Base-by-base conservation (phyloP, 2,113 vertebrate species). In the Chamaetylas fuelleborni region DNA sequence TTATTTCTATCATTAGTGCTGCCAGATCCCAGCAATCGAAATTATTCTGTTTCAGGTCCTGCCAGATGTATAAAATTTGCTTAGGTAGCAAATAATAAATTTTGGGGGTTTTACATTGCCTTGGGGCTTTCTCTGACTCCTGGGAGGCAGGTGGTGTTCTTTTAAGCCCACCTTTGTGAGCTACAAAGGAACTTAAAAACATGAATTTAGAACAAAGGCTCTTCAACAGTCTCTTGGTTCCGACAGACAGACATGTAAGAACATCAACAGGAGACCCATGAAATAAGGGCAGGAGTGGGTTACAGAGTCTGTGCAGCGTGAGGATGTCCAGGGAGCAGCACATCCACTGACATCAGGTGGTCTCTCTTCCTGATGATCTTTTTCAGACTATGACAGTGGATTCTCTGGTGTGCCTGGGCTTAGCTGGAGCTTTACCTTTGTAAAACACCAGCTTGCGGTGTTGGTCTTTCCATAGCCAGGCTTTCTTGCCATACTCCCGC, bases 1-100 rank as follows among this genome's bases (percentile, higher is more conserved):
- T 69, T 80, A 11, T 87, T 94, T 90, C n/a, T 42, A 7, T 94
- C n/a, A 11, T 36, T 67, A 72, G n/a, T 50, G 38, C 43, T 88
- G 71, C 74, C 54, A 83, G 42, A 58, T 64, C 16, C 33, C 40
- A 86, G 24, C 29, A 83, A 40, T 69, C 31, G 86, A 40, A 93
- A 65, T 80, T 67, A 57, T 7, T 80, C 48, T 1, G 4, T 47
- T 80, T 84, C 56, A 51, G 77, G 42, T 78, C 34, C 33, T 93
- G 86, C 71, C 64, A 73, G 51, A 23, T 74, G 43, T 50, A 54
- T 50, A 34, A 76, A 76, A 48, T n/a, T 72, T 61, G 12, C 66
- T 79, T 76, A 65, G 34, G 20, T 70, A 86, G 29, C 42, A 91
- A 61, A 79, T 67, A 86, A 29, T 28, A 50, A 42, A 29, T 88